Evolutionary conservation across 2,888 invertebrate genomes (phyloP), one percentile per base, ranked within the genome.

Genomic region (Eristalis arbustorum): DNA sequence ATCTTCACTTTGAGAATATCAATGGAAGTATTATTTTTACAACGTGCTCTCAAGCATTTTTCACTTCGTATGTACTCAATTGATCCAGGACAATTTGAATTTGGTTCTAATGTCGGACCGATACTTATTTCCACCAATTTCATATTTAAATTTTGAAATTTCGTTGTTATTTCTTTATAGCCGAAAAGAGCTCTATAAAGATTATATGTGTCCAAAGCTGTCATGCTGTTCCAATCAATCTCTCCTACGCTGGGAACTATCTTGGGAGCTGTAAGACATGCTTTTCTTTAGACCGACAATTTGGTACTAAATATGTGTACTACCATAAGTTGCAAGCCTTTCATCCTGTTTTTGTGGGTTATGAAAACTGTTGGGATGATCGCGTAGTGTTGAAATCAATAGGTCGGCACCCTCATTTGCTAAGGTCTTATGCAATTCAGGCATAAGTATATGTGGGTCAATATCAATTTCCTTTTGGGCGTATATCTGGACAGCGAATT

Each of bases 241-340:
- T 94, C 92, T 63, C 95, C 94, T 89, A 96, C 93, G 74, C 92
- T 91, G 79, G 94, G 93, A 31, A 94, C 93, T 78, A 97, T 94
- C 94, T 96, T 97, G 83, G 96, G 96, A 57, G 98, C 97, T 96
- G 91, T 88, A 95, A 94, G 63, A 63, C 66, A 23, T 59, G 11
- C 59, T 10, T 34, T 25, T 64, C 22, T 14, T 37, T 28, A 22
- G 4, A 40, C 31, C 68, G 1, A 13, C 2, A 23, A 0, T 18
- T 22, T 13, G 10, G 23, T 2, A 57, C 63, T 42, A 40, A 14
- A 22, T 49, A 66, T 28, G 2, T 23, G n/a, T 42, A 28, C 91
- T 94, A 97, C 97, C 97, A 93, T 96, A 96, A 8, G 96, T 96
- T 34, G 95, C 94, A 71, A 94, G 94, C 34, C 93, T 90, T 66